These are phyloP conservation scores for Labroides dimidiatus DNA, from an alignment of 2,797 vertebrate genomes.

Conservation along the genomic window DNA sequence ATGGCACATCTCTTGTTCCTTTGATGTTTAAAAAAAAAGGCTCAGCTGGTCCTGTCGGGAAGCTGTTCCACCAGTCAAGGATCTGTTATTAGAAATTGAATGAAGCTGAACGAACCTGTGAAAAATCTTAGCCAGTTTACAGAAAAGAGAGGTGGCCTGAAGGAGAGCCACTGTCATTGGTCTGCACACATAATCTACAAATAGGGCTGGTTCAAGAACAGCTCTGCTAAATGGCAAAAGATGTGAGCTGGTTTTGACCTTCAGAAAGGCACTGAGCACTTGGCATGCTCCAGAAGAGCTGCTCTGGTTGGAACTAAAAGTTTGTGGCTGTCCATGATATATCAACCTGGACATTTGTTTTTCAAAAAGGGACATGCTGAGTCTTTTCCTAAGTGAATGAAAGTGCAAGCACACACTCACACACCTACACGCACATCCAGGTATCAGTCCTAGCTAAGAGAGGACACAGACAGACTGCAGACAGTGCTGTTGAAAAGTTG, in stretches of 20 bases:
- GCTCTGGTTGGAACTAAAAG: background rate
- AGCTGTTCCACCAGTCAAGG: conserved; percentile 13
- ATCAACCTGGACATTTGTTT: background rate
- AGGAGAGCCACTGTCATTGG: background rate
- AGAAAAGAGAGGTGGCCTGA: background rate
- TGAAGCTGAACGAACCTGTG: conserved; percentile 7
- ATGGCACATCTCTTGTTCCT: background rate
- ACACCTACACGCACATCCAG: background rate
- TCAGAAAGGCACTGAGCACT: background rate
- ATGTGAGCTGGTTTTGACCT: background rate
- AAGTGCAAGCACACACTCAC: background rate
- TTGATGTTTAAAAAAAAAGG: conserved; percentile 1
- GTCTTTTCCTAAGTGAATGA: background rate
- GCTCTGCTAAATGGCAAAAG: background rate
- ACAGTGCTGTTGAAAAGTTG: conserved; percentile 27
- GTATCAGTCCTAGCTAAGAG: background rate
- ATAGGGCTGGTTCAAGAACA: conserved; percentile 3
- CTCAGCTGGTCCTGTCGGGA: background rate
- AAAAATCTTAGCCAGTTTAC: background rate
- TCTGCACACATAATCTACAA: background rate
- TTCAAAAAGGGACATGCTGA: background rate
- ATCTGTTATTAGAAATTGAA: conserved; percentile 2
- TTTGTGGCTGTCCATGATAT: background rate
- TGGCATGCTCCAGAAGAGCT: background rate
- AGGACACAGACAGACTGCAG: conserved; percentile 24